Evolutionary conservation across 2,888 invertebrate species (phyloP).

Genomic region (Zaprionus bogoriensis): DNA sequence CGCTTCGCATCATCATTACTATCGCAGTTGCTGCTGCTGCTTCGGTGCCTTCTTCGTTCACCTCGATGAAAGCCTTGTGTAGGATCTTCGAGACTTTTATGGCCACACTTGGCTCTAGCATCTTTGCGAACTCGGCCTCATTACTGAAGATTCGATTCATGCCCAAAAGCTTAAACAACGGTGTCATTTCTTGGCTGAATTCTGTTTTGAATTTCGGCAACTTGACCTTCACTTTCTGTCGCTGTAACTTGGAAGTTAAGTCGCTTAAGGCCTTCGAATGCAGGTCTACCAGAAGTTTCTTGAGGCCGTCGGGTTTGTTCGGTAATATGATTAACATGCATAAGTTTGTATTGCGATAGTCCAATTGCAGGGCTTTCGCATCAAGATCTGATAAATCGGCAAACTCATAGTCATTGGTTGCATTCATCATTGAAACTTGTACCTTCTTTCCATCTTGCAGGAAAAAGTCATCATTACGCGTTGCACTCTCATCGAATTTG

Average conservation of each 20-base stretch:
- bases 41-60: constrained; percentile 93
- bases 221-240: constrained; percentile 82
- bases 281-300: constrained; percentile 85
- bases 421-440: constrained; percentile 88
- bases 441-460: constrained; percentile 82
- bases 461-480: constrained; percentile 86
- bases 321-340: constrained; percentile 91
- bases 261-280: constrained; percentile 84
- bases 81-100: constrained; percentile 87
- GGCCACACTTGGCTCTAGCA: constrained; percentile 83
- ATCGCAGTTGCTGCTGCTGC: constrained; percentile 89
- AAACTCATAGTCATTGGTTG: constrained; percentile 61
- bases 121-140: constrained; percentile 85
- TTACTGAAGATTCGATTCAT: constrained; percentile 86
- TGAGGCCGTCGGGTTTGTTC: constrained; percentile 85
- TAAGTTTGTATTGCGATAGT: constrained; percentile 87
- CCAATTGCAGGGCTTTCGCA: constrained; percentile 85
- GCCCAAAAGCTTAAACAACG: constrained; percentile 85
- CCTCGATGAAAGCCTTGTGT: constrained; percentile 93
- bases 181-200: constrained; percentile 43
- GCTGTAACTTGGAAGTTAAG: constrained; percentile 84
- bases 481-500: constrained; percentile 85
- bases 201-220: constrained; percentile 88
- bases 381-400: constrained; percentile 57
- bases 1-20: background rate